Conservation (phyloP, 1,140 invertebrate species). For the Spodoptera frugiperda region DNA sequence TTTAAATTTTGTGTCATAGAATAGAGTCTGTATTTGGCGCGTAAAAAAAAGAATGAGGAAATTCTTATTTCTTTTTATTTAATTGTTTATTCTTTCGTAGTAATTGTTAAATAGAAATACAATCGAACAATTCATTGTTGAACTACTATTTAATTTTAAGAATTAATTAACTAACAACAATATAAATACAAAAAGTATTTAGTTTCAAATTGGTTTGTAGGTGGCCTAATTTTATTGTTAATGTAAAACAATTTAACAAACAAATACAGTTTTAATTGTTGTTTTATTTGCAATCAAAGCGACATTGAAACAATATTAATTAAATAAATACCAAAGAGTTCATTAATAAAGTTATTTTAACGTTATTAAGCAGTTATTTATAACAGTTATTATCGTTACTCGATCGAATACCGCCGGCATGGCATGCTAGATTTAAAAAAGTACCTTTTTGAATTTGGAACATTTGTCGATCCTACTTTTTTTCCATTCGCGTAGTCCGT, state of each 20-base stretch:
- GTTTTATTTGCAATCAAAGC: not conserved
- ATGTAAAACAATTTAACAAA: not conserved
- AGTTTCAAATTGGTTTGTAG: too few relatives aligned
- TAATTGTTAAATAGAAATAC: too few relatives aligned
- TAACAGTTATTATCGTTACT: conserved; percentile 28
- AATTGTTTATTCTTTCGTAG: too few relatives aligned
- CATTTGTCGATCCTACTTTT: conserved; percentile 60
- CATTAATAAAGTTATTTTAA: conserved; percentile 25
- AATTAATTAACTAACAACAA: too few relatives aligned
- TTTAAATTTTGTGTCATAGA: too few relatives aligned
- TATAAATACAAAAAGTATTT: too few relatives aligned
- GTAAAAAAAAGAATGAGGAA: too few relatives aligned
- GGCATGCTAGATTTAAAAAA: conserved; percentile 55
- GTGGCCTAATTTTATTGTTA: too few relatives aligned
- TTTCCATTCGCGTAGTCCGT: conserved; percentile 69
- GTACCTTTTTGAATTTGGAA: conserved; percentile 68
- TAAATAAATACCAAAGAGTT: conserved; percentile 8
- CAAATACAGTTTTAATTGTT: not conserved
- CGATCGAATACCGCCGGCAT: conserved; percentile 44
- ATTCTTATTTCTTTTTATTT: too few relatives aligned
- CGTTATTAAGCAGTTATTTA: conserved; percentile 22
- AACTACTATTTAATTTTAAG: too few relatives aligned
- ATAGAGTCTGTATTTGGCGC: too few relatives aligned
- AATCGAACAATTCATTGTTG: too few relatives aligned
- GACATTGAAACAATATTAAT: not conserved